phyloP scores from a whole-genome alignment of 2,113 vertebrate genomes.

The Cavia porcellus region DNA sequence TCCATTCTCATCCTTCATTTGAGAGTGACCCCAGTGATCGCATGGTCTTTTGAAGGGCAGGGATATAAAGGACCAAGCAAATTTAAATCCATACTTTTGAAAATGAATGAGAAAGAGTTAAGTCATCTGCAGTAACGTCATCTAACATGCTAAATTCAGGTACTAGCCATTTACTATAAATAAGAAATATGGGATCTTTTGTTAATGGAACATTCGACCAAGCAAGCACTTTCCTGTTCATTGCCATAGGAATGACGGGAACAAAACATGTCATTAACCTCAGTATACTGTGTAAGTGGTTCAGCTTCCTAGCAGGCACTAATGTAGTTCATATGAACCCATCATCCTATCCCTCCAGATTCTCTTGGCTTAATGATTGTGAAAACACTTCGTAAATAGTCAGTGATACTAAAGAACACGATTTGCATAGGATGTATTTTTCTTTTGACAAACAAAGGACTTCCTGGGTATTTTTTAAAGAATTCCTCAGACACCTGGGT shows the following conservation, averaged over 20 bases:
- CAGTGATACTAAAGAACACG: slow-evolving; percentile 59
- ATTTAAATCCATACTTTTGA: slow-evolving; percentile 45
- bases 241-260: slow-evolving; percentile 52
- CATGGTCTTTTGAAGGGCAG: not conserved
- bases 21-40: not conserved
- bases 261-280: slow-evolving; percentile 75
- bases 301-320: slow-evolving; percentile 38
- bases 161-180: slow-evolving; percentile 78
- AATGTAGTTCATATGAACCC: slow-evolving; percentile 31
- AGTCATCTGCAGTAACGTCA: slow-evolving; percentile 57
- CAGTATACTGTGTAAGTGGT: slow-evolving; percentile 57
- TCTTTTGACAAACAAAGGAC: slow-evolving; percentile 41
- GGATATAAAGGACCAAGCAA: slow-evolving; percentile 1
- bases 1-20: not conserved
- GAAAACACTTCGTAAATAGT: slow-evolving; percentile 70
- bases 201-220: slow-evolving; percentile 75
- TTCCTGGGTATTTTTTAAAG: not conserved
- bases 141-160: slow-evolving; percentile 73
- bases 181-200: slow-evolving; percentile 76
- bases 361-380: slow-evolving; percentile 66
- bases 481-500: slow-evolving; percentile 66
- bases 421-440: slow-evolving; percentile 68
- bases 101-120: slow-evolving; percentile 50
- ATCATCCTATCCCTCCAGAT: slow-evolving; percentile 30
- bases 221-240: slow-evolving; percentile 75